These are phyloP conservation scores for Thymelicus sylvestris DNA, from an alignment of 2,888 invertebrate genomes.

Conservation along the genomic window DNA sequence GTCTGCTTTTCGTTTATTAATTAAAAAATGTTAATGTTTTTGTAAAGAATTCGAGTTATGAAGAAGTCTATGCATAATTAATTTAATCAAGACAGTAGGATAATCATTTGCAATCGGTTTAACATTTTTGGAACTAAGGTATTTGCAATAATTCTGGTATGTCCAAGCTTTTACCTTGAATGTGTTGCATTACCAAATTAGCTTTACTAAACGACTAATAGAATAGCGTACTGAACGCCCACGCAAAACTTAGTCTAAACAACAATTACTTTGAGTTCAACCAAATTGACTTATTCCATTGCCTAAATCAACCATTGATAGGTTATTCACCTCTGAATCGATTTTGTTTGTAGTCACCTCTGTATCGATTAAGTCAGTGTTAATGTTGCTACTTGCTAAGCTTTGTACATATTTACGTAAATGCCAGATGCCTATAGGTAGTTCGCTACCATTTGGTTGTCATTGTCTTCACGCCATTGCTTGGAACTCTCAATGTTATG, in stretches of 20 bases:
- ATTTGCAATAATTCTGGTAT: neutral
- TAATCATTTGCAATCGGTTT: too few relatives aligned
- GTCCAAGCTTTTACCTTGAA: neutral
- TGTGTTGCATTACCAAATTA: neutral
- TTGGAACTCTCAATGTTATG: too few relatives aligned
- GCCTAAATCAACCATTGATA: conserved; percentile 6
- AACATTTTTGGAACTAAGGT: neutral
- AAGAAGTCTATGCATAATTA: too few relatives aligned
- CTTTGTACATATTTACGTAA: neutral
- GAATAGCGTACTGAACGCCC: neutral
- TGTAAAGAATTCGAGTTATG: too few relatives aligned
- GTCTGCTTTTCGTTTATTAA: too few relatives aligned
- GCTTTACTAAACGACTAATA: neutral
- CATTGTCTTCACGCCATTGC: too few relatives aligned
- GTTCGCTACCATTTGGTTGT: too few relatives aligned
- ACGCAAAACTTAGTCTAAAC: conserved; percentile 9
- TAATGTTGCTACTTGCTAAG: neutral
- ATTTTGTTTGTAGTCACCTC: neutral
- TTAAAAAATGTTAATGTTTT: too few relatives aligned
- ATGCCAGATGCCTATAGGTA: too few relatives aligned
- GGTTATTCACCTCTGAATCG: conserved; percentile 10
- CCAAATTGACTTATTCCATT: conserved; percentile 6
- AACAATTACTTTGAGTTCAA: conserved; percentile 10
- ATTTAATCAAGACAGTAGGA: too few relatives aligned
- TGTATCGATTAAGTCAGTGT: conserved; percentile 1